Evolutionary conservation across 2,113 vertebrate species (phyloP).

Genomic region (Laticauda laticaudata): DNA sequence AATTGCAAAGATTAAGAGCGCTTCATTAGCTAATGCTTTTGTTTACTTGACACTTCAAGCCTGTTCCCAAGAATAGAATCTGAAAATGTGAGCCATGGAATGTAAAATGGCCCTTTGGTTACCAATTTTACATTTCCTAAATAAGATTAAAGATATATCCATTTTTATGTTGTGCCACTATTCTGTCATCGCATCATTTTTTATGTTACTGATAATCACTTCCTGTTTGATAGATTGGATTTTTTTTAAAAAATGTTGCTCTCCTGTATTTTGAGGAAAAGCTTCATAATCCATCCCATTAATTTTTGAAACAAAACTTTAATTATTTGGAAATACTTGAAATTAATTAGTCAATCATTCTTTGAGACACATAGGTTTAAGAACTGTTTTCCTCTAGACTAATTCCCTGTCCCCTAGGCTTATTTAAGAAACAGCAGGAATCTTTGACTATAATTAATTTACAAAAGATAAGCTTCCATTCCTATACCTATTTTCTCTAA

Average conservation of each 20-base stretch:
- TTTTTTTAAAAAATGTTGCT: constrained; percentile 7
- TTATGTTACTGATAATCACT: background rate
- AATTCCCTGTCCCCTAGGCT: constrained; percentile 41
- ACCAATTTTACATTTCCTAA: constrained; percentile 8
- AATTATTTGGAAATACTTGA: constrained; percentile 63
- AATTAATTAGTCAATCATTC: constrained; percentile 61
- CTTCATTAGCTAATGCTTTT: constrained; percentile 33
- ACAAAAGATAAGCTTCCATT: constrained; percentile 46
- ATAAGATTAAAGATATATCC: constrained; percentile 15
- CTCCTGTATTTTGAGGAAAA: constrained; percentile 22
- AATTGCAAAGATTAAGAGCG: constrained; percentile 3
- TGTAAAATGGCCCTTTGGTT: constrained; percentile 3
- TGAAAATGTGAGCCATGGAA: constrained; percentile 9
- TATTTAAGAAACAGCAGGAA: constrained; percentile 52
- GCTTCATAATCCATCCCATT: constrained; percentile 57
- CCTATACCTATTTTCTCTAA: constrained; percentile 54
- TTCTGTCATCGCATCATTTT: constrained; percentile 32
- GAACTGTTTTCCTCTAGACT: constrained; percentile 27
- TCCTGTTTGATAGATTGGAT: constrained; percentile 16
- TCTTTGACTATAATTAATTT: constrained; percentile 42
- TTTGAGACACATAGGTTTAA: constrained; percentile 50
- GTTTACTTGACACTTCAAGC: constrained; percentile 30
- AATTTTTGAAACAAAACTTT: constrained; percentile 44
- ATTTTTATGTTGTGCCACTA: constrained; percentile 19
- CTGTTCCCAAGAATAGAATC: constrained; percentile 17